These are phyloP conservation scores for Bombus haemorrhoidalis DNA, from an alignment of 1,140 invertebrate species.

Conservation along the genomic window DNA sequence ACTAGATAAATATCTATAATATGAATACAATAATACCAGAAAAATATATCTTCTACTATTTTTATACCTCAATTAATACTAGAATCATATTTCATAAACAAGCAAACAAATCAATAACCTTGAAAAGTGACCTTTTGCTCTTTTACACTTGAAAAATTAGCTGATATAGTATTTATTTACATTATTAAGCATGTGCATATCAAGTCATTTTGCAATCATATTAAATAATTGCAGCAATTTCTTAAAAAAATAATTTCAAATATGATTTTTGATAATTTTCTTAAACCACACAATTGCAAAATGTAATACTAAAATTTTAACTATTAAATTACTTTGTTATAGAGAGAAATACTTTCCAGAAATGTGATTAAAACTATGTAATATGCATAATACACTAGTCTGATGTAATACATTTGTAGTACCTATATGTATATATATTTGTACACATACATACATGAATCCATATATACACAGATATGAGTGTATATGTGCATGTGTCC, in stretches of 20 bases:
- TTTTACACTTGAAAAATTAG: not conserved
- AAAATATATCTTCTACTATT: not conserved
- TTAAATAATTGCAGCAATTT: not conserved
- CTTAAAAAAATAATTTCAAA: not conserved
- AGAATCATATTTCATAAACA: not conserved
- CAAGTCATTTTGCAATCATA: not conserved
- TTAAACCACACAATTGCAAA: not conserved
- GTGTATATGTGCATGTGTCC: not conserved
- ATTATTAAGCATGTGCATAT: not conserved
- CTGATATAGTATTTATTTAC: not conserved
- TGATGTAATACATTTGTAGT: constrained; percentile 48
- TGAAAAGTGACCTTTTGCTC: constrained; percentile 22
- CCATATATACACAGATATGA: not conserved
- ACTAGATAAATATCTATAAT: not conserved
- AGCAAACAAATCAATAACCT: constrained; percentile 18
- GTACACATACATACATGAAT: constrained; percentile 9
- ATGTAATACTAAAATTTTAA: not conserved
- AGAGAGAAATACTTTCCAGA: not conserved
- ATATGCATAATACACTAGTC: constrained; percentile 40
- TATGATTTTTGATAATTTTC: not conserved
- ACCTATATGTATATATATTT: constrained; percentile 41
- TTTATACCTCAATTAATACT: not conserved
- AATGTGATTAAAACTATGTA: constrained; percentile 31
- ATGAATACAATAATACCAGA: not conserved
- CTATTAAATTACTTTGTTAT: not conserved